Evolutionary conservation across 2,113 vertebrate species (phyloP).

Genomic region (Neoarius graeffei): DNA sequence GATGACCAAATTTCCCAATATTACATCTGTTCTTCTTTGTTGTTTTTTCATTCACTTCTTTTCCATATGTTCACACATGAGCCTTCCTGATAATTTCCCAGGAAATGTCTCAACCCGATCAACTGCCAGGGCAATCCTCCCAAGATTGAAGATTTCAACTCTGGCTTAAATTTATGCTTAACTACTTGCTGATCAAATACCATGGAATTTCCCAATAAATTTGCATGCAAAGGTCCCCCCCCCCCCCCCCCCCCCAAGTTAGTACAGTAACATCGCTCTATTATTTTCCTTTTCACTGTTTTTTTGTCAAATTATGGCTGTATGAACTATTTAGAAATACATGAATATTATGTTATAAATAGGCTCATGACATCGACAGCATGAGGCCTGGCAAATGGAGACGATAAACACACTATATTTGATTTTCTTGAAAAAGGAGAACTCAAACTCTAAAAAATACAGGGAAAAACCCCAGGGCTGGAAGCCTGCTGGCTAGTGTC

Average conservation of each 20-base stretch:
- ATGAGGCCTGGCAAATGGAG: slow-evolving; percentile 26
- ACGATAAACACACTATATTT: slow-evolving; percentile 32
- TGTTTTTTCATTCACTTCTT: not conserved
- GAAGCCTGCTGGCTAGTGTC: slow-evolving; percentile 61
- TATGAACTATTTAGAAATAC: slow-evolving; percentile 24
- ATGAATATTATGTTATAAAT: slow-evolving; percentile 33
- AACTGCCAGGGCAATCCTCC: not conserved
- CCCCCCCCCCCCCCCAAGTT: too few species aligned
- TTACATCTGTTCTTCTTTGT: not conserved
- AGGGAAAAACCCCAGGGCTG: slow-evolving; percentile 48
- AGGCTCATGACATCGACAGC: slow-evolving; percentile 31
- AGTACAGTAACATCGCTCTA: not conserved
- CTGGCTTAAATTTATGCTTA: not conserved
- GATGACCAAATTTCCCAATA: too few species aligned
- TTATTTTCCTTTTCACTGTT: not conserved
- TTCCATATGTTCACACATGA: not conserved
- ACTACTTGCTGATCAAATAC: not conserved
- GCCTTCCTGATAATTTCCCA: not conserved
- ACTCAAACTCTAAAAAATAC: slow-evolving; percentile 44
- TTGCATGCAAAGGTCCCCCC: not conserved
- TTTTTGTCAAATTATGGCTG: not conserved
- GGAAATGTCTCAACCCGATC: not conserved
- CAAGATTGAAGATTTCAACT: not conserved
- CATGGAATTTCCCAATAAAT: not conserved
- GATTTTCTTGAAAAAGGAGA: slow-evolving; percentile 37